Conservation (phyloP, 1,140 invertebrate species). For the Drosophila rhopaloa region DNA sequence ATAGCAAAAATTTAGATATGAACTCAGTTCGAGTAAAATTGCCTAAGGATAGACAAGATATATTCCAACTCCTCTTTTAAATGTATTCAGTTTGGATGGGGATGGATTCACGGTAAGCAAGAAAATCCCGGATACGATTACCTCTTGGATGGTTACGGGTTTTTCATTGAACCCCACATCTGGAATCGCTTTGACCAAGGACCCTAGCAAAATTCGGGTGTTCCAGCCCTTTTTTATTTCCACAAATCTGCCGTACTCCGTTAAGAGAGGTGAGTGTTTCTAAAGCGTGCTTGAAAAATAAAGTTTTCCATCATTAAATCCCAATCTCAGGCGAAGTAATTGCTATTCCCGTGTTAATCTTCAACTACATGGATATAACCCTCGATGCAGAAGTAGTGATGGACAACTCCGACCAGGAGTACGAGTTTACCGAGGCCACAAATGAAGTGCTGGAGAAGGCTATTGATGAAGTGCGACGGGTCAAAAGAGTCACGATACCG, state of each 20-base stretch:
- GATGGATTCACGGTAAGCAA: conserved; percentile 76
- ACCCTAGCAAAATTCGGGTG: conserved; percentile 91
- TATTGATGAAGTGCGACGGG: conserved; percentile 87
- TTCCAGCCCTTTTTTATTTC: conserved; percentile 95
- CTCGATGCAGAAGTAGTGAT: conserved; percentile 92
- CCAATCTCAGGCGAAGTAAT: conserved; percentile 70
- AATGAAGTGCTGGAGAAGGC: conserved; percentile 85
- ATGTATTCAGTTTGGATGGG: conserved; percentile 32
- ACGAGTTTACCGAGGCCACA: conserved; percentile 90
- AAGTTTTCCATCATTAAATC: no score
- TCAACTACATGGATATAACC: conserved; percentile 87
- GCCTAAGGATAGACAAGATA: no score
- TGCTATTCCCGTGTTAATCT: conserved; percentile 76
- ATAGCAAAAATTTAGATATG: no score
- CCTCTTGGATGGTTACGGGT: conserved; percentile 96
- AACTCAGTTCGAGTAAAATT: no score
- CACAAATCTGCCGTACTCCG: conserved; percentile 92
- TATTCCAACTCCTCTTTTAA: no score
- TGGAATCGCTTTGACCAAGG: conserved; percentile 93
- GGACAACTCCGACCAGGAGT: conserved; percentile 92
- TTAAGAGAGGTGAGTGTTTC: conserved; percentile 88
- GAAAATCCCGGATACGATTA: conserved; percentile 94
- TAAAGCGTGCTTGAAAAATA: no score
- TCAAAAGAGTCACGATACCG: conserved; percentile 88
- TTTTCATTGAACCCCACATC: conserved; percentile 94